Percentiles rank a stretch among this genome's conserved stretches.
Conservation (phyloP, 2,113 vertebrate genomes). For the Urocitellus parryii region DNA sequence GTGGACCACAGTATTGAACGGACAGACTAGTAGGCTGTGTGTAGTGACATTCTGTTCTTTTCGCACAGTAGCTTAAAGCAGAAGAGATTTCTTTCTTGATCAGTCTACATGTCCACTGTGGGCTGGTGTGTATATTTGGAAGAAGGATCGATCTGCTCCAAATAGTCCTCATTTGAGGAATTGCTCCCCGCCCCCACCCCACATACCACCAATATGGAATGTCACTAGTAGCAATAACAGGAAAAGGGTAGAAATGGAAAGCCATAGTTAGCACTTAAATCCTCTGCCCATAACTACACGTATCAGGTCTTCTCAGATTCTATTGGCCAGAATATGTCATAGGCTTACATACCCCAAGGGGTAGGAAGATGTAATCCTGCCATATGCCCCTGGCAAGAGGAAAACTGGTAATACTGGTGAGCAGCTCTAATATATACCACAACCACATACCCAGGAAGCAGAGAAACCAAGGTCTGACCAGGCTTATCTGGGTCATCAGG, state of each 20-base stretch:
- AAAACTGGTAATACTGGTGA: neutral
- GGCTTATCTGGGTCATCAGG: neutral
- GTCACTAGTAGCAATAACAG: neutral
- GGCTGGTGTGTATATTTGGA: neutral
- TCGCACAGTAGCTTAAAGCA: neutral
- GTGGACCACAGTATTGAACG: neutral
- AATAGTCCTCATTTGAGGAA: neutral
- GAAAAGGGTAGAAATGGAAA: neutral
- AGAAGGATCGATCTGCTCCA: neutral
- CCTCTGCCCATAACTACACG: neutral
- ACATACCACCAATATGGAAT: neutral
- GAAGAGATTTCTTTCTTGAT: neutral
- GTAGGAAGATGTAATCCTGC: neutral
- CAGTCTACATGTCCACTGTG: neutral
- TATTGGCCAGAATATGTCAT: neutral
- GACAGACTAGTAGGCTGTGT: fast-evolving
- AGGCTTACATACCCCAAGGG: neutral
- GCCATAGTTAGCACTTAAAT: neutral
- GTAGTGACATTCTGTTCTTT: neutral
- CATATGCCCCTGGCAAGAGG: neutral
- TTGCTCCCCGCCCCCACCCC: neutral
- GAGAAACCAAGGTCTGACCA: neutral
- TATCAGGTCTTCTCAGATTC: neutral
- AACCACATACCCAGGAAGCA: neutral
- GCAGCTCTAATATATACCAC: neutral